A percentile compares a stretch with the other conserved stretches of the same genome.
Conservation (phyloP, 1,140 invertebrate species). For the Drosophila tsacasi region DNA sequence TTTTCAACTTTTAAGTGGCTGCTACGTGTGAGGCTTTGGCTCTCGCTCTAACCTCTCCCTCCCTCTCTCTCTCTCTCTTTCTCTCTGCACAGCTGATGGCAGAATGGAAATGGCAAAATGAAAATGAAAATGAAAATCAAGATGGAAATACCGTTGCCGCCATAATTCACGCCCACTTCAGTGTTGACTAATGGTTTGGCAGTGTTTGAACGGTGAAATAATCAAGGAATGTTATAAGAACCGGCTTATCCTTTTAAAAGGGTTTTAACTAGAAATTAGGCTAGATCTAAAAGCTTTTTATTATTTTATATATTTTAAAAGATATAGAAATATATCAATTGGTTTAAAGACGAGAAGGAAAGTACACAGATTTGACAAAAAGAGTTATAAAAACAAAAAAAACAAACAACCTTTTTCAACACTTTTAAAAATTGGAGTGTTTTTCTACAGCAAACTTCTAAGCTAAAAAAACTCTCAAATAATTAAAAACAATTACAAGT, state of each 20-base stretch:
- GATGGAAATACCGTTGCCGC: not conserved
- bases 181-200: slow-evolving; percentile 37
- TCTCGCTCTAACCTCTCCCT: slow-evolving; percentile 2
- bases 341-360: not conserved
- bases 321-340: not conserved
- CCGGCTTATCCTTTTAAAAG: not conserved
- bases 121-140: slow-evolving; percentile 45
- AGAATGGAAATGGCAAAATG: slow-evolving; percentile 25
- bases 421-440: not conserved
- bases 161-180: slow-evolving; percentile 12
- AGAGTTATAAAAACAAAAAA: not conserved
- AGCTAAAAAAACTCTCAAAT: not conserved
- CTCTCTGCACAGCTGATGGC: not conserved
- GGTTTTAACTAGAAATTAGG: not conserved
- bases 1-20: slow-evolving; percentile 77
- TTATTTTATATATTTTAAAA: not conserved
- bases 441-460: not conserved
- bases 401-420: not conserved
- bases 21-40: slow-evolving; percentile 47
- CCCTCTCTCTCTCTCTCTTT: not conserved
- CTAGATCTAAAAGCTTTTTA: not conserved
- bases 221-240: slow-evolving; percentile 1
- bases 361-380: not conserved
- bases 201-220: slow-evolving; percentile 13
- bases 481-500: no score